Evolutionary conservation across 2,113 vertebrate genomes (phyloP).

Genomic region (Ochotona curzoniae): DNA sequence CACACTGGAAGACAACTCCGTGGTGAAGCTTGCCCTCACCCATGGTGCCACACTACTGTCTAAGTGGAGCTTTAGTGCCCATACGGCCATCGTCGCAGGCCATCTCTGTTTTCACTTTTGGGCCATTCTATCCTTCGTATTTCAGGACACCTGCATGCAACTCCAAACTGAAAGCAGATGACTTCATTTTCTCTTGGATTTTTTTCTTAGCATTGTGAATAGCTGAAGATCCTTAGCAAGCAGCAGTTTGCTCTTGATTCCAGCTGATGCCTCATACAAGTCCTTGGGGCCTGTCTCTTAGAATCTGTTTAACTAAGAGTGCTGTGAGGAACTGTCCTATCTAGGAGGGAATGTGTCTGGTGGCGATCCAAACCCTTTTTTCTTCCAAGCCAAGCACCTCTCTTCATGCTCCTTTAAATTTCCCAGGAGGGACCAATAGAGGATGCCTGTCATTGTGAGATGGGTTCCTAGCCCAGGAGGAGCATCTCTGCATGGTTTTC

Average conservation of each 20-base stretch:
- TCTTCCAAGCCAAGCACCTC: conserved; percentile 48
- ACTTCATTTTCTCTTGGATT: conserved; percentile 41
- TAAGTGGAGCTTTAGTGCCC: not conserved
- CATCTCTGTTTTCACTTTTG: not conserved
- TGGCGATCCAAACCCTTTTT: not conserved
- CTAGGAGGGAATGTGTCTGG: not conserved
- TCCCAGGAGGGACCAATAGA: conserved; percentile 44
- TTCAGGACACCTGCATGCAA: conserved; percentile 27
- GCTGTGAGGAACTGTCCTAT: conserved; percentile 41
- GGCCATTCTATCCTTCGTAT: not conserved
- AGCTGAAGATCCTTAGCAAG: not conserved
- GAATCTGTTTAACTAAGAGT: conserved; percentile 18
- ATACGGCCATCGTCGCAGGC: not conserved
- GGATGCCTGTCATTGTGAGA: conserved; percentile 31
- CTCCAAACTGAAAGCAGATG: not conserved
- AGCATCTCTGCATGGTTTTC: not conserved
- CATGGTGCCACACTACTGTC: not conserved
- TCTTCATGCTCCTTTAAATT: conserved; percentile 64
- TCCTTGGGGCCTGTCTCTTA: not conserved
- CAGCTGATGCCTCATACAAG: not conserved
- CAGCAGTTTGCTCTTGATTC: conserved; percentile 17
- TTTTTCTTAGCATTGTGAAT: conserved; percentile 9
- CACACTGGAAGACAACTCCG: not conserved
- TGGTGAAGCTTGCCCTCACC: not conserved
- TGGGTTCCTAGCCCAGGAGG: not conserved